A percentile compares a stretch with the other conserved stretches of the same genome.
phyloP scores from a whole-genome alignment of 2,797 vertebrate species.

The Gobionotothen gibberifrons region DNA sequence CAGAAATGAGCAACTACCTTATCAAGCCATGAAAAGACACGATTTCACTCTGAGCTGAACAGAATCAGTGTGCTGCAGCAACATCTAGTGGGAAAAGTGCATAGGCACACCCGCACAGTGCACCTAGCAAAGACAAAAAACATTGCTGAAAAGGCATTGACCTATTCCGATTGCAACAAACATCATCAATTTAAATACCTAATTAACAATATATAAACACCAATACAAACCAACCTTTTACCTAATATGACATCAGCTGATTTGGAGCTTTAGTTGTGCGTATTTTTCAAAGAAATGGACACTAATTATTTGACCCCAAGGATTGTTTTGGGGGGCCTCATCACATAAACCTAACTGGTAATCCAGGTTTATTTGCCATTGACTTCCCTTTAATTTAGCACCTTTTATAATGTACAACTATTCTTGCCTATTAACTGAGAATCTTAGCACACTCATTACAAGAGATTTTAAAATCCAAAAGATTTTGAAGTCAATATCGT shows the following conservation, averaged over 20 bases:
- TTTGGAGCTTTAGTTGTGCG: not conserved
- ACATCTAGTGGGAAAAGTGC: conserved; percentile 55
- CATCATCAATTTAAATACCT: not conserved
- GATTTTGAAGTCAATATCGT: not conserved
- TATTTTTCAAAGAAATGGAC: not conserved
- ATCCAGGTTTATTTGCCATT: not conserved
- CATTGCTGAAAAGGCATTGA: not conserved
- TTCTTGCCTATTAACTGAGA: not conserved
- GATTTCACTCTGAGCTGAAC: not conserved
- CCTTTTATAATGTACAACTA: not conserved
- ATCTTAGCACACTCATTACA: not conserved
- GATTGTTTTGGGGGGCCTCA: not conserved
- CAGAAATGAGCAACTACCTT: not conserved
- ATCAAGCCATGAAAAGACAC: not conserved
- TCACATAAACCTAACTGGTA: not conserved
- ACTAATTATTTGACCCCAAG: not conserved
- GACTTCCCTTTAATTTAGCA: not conserved
- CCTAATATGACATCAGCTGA: not conserved
- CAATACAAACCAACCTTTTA: not conserved
- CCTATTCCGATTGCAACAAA: not conserved
- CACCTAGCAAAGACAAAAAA: not conserved
- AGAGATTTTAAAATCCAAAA: not conserved
- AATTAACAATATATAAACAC: too few relatives aligned
- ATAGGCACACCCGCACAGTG: not conserved
- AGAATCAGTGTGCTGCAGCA: conserved; percentile 19